Base-by-base conservation (phyloP, 2,113 vertebrate species). In the Pluvialis apricaria region DNA sequence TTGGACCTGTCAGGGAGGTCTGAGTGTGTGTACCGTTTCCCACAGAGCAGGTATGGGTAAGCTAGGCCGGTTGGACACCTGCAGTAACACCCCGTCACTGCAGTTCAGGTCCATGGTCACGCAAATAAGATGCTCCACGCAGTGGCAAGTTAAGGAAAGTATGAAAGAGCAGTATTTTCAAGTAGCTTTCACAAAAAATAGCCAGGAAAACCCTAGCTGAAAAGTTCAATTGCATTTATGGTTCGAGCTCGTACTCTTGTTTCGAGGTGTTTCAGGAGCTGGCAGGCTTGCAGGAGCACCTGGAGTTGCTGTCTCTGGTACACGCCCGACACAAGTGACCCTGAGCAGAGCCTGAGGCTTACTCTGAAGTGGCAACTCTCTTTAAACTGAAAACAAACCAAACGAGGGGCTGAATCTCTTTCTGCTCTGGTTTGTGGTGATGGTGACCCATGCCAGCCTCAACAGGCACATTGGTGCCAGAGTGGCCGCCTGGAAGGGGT, bases 201-300 rank as follows among this genome's bases (percentile, higher is more conserved):
- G 9, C 8, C 6, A 26, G 9, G 4, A 62, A 64, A 78, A 31
- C 6, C 10, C 9, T 18, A 4, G 8, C 24, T 70, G 52, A 31
- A 68, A 36, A 0, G 9, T 34, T 44, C 8, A 2, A 6, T 34
- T 36, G 15, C 5, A 5, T 84, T 66, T 52, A 51, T 40, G 57
- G 20, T 19, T 78, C 13, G 17, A 85, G 32, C 6, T 78, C 2
- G 1, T 16, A 7, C 28, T 29, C 29, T 58, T 58, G 10, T 6
- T 49, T 36, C 36, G 26, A 44, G 60, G 78, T 4, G 5, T 2
- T 87, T 38, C 36, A 13, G 5, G 16, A 57, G 54, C 26, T 44
- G 3, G 4, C 1, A 10, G 15, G 17, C 2, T 5, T 55, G 52
- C 58, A 34, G 15, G 7, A 58, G 12, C 0, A 0, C 24, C 42